A percentile compares a stretch with the other conserved stretches of the same genome.
phyloP scores from a whole-genome alignment of 2,888 invertebrate genomes.

The Tinea trinotella region DNA sequence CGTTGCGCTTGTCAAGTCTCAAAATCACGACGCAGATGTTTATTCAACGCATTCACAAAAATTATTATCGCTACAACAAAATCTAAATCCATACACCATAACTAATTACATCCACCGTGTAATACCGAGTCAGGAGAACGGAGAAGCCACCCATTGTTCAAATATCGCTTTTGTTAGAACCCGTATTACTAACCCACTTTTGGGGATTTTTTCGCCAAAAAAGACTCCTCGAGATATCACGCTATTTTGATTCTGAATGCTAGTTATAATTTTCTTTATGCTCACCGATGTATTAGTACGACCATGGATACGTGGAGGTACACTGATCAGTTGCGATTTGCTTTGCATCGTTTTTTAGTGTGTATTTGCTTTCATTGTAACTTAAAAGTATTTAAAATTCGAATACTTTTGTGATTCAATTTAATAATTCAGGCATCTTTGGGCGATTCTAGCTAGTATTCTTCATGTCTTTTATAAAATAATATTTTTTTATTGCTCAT shows the following conservation, averaged over 20 bases:
- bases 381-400: conserved; percentile 1
- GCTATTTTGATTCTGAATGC: conserved; percentile 60
- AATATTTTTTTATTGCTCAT: too few species aligned
- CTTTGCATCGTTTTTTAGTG: conserved; percentile 2
- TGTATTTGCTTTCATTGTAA: not conserved
- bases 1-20: conserved; percentile 58
- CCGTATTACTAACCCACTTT: conserved; percentile 72
- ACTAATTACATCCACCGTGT: conserved; percentile 70
- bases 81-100: conserved; percentile 72
- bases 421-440: too few species aligned
- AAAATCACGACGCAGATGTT: conserved; percentile 64
- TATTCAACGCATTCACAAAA: conserved; percentile 59
- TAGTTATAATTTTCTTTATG: conserved; percentile 61
- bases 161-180: conserved; percentile 41
- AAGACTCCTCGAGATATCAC: conserved; percentile 48
- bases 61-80: conserved; percentile 57
- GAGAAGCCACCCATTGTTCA: conserved; percentile 59
- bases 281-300: conserved; percentile 43
- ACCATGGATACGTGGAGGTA: conserved; percentile 28
- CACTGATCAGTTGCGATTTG: conserved; percentile 22
- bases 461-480: too few species aligned
- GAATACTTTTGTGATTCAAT: too few species aligned
- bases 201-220: conserved; percentile 60
- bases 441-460: too few species aligned
- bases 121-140: conserved; percentile 47